These are phyloP conservation scores for Meteorus colon DNA, from an alignment of 2,888 invertebrate species.

Conservation along the genomic window DNA sequence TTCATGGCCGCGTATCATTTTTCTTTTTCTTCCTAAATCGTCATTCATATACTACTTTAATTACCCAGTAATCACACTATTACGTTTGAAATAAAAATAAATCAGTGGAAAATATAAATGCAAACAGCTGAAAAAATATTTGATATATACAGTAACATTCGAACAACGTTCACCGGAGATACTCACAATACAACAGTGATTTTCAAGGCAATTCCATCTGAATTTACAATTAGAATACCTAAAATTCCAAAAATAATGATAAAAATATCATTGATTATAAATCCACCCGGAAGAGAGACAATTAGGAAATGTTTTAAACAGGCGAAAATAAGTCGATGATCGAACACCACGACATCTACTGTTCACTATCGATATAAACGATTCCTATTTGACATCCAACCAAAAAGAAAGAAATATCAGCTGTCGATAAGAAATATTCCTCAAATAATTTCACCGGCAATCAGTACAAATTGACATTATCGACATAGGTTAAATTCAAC, in stretches of 20 bases:
- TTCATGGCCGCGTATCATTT: not conserved
- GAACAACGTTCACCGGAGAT: not conserved
- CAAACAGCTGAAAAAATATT: not conserved
- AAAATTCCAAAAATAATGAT: no score
- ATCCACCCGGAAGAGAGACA: no score
- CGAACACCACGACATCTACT: not conserved
- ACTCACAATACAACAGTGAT: not conserved
- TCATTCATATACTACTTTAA: constrained; percentile 2
- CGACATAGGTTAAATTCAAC: not conserved
- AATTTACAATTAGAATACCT: not conserved
- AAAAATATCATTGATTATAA: no score
- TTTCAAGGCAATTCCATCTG: not conserved
- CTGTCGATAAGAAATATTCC: not conserved
- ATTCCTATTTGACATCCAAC: not conserved
- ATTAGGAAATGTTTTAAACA: no score
- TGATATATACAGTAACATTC: not conserved
- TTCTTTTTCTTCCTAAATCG: constrained; percentile 1
- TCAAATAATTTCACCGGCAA: not conserved
- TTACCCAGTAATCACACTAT: not conserved
- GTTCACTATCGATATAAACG: not conserved
- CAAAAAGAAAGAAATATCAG: not conserved
- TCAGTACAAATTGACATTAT: not conserved
- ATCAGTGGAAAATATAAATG: not conserved
- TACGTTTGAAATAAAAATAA: not conserved
- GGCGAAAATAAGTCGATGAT: no score